A percentile compares a stretch with the other conserved stretches of the same genome.
phyloP scores from a whole-genome alignment of 2,888 invertebrate genomes.

The Hecatera dysodea region DNA sequence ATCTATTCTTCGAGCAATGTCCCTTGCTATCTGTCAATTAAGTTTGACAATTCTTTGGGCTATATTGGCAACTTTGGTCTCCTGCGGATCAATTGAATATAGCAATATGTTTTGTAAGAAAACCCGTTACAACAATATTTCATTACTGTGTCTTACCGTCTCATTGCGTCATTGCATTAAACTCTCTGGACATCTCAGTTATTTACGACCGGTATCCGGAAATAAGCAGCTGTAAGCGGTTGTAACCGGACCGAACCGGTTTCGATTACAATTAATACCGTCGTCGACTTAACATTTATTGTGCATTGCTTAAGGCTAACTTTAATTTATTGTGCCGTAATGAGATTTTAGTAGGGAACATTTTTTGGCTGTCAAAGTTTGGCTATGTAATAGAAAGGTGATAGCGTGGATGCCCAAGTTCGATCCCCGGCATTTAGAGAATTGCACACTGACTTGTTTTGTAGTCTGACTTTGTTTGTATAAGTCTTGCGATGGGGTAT shows the following conservation, averaged over 20 bases:
- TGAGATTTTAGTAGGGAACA: slow-evolving; percentile 65
- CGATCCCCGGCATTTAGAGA: background rate
- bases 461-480: too few relatives aligned
- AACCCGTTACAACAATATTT: slow-evolving; percentile 49
- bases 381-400: slow-evolving; percentile 9
- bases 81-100: background rate
- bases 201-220: slow-evolving; percentile 67
- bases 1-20: too few relatives aligned
- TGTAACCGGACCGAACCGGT: slow-evolving; percentile 63
- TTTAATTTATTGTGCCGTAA: slow-evolving; percentile 74
- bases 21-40: too few relatives aligned
- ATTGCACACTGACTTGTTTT: background rate
- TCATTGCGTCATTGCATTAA: slow-evolving; percentile 61
- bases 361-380: slow-evolving; percentile 61
- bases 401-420: background rate
- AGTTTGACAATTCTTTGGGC: too few relatives aligned
- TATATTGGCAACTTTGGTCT: too few relatives aligned
- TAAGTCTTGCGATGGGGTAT: too few relatives aligned
- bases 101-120: slow-evolving; percentile 22
- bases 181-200: slow-evolving; percentile 63
- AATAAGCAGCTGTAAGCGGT: slow-evolving; percentile 50
- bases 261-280: slow-evolving; percentile 75
- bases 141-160: slow-evolving; percentile 57
- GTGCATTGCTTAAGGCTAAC: slow-evolving; percentile 61
- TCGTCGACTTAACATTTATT: slow-evolving; percentile 67